phyloP scores from a whole-genome alignment of 2,113 vertebrate species.

The Bubo bubo region DNA sequence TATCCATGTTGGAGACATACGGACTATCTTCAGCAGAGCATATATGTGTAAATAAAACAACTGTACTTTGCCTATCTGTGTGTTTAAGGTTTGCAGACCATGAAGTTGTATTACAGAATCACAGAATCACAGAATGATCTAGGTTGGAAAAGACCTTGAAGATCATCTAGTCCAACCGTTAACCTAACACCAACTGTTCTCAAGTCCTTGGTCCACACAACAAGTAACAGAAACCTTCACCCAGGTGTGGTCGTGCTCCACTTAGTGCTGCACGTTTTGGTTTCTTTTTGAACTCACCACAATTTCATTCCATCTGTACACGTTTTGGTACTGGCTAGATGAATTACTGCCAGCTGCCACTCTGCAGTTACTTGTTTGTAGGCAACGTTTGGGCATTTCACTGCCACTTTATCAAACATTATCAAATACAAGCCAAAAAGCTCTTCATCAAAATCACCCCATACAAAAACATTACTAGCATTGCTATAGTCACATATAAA shows the following conservation, averaged over 20 bases:
- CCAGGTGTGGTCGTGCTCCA: background rate
- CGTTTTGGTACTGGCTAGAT: rapidly evolving
- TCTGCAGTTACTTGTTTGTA: no score
- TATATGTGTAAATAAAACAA: background rate
- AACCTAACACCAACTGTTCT: no score
- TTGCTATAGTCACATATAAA: background rate
- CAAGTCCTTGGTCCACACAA: background rate
- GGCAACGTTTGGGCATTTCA: background rate
- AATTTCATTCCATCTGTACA: background rate
- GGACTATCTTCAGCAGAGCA: background rate
- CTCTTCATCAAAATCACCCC: background rate
- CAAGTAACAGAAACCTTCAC: background rate
- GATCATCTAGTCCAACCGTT: no score
- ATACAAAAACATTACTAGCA: background rate
- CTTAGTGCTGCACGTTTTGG: rapidly evolving
- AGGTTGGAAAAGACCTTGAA: no score
- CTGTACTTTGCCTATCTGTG: background rate
- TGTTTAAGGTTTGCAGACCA: background rate
- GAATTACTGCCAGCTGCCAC: no score
- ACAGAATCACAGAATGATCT: no score
- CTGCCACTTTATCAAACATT: background rate
- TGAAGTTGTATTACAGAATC: background rate
- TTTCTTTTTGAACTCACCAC: background rate
- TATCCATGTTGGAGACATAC: rapidly evolving
- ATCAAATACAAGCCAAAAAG: background rate